Base-by-base conservation (phyloP, 2,113 vertebrate genomes). In the Arizona elegans region DNA sequence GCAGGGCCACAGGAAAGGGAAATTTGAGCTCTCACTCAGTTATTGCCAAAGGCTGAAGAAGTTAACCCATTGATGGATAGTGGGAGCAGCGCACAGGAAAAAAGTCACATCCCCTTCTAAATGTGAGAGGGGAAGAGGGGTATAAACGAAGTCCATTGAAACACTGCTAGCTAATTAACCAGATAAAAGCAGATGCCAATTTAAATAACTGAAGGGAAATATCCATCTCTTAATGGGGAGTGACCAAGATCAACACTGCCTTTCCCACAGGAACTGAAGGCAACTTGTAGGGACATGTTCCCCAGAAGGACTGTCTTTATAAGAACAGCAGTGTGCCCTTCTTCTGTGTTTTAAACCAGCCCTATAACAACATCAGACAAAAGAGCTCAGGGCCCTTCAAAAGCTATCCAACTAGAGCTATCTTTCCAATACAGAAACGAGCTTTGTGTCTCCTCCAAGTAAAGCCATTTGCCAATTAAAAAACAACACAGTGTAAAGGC, bases 351-450 rank as follows among this genome's bases (percentile, higher is more conserved):
- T 92, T 95, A 96, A 59, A 29, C 95, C 95, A 93, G 91, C 0
- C 12, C 87, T 87, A 15, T 92, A 95, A 94, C 95, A 95, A 95
- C 62, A 92, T 29, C 26, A 33, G 58, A 0, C 26, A 96, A 62
- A 95, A 88, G 94, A 93, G 5, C 50, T 87, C 94, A 86, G 89
- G 33, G 92, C 93, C 95, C 88, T 94, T 92, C 95, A 94, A 0
- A 90, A 62, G 29, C 91, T 54, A 93, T 8, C 89, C 81, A 5
- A 55, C 54, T n/a, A 0, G 0, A 92, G 93, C 94, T 95, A 97
- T 96, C 93, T 92, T 93, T 75, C 92, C n/a, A 0, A 0, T 17
- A 86, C 91, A 94, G 92, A 75, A 19, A 86, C 47, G 6, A 0
- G 43, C 93, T 96, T 3, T 85, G 92, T 15, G 1, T 86, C 92